phyloP scores from a whole-genome alignment of 2,113 vertebrate species.

The Pygoscelis antarcticus region DNA sequence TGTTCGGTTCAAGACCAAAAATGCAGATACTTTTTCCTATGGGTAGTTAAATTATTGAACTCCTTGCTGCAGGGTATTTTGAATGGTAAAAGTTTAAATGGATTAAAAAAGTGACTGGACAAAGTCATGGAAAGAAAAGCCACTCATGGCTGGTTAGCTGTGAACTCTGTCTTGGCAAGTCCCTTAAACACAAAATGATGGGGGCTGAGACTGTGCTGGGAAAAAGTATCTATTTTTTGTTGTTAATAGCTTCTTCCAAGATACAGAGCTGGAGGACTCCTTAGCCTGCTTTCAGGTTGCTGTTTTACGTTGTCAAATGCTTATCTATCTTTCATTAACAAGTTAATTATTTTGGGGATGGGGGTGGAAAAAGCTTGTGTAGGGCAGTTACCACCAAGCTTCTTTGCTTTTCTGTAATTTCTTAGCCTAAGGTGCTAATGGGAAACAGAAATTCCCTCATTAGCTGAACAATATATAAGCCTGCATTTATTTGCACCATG shows the following conservation, averaged over 20 bases:
- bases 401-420: background rate
- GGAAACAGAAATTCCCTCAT: background rate
- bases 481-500: background rate
- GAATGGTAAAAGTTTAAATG: background rate
- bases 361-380: background rate
- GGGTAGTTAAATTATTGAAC: background rate
- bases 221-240: background rate
- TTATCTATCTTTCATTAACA: background rate
- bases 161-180: background rate
- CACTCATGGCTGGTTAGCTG: background rate
- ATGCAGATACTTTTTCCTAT: background rate
- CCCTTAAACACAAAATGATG: background rate
- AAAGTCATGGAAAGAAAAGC: background rate
- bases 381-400: background rate
- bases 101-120: background rate
- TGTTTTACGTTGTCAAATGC: background rate
- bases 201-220: background rate
- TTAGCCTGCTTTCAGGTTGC: background rate
- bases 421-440: background rate
- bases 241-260: background rate
- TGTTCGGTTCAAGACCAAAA: background rate
- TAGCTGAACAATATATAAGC: background rate
- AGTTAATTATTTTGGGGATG: background rate
- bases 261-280: background rate
- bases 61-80: background rate